Percentiles rank a stretch among this genome's conserved stretches.
Evolutionary conservation across 2,113 vertebrate species (phyloP).

Genomic region (Mesocricetus auratus): DNA sequence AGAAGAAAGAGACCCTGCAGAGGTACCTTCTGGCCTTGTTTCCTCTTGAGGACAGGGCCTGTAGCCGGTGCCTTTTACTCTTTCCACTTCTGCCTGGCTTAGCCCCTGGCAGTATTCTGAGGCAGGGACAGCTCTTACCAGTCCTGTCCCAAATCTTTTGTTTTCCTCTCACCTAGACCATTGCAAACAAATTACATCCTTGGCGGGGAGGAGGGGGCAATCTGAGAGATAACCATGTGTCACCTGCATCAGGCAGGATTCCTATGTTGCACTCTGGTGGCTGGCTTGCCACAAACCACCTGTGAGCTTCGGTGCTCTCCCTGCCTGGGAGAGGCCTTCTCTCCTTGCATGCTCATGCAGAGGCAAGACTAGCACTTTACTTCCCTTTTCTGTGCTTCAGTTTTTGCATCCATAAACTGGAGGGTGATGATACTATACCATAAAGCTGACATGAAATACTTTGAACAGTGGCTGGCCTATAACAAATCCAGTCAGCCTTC

Average conservation of each 20-base stretch:
- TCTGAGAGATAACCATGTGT: not conserved
- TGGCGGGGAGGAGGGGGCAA: not conserved
- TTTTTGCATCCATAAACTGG: slow-evolving; percentile 27
- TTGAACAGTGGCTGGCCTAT: not conserved
- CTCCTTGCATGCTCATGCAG: not conserved
- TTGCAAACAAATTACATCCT: not conserved
- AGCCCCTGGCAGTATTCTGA: not conserved
- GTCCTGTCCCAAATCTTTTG: not conserved
- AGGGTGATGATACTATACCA: not conserved
- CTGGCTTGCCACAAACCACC: not conserved
- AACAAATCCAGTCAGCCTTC: not conserved
- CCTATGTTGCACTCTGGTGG: not conserved
- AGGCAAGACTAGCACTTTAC: not conserved
- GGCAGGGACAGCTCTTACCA: not conserved
- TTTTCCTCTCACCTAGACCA: not conserved
- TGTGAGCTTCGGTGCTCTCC: not conserved
- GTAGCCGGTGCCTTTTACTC: not conserved
- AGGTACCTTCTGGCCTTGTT: not conserved
- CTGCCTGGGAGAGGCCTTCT: not conserved
- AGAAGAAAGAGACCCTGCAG: not conserved
- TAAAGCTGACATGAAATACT: slow-evolving; percentile 3
- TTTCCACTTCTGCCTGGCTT: not conserved
- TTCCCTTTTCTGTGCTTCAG: not conserved
- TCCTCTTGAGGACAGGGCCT: not conserved
- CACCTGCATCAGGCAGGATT: not conserved